Percentiles rank a stretch among this genome's conserved stretches.
Conservation (phyloP, 2,888 invertebrate genomes). For the Hypomecis atomaria region DNA sequence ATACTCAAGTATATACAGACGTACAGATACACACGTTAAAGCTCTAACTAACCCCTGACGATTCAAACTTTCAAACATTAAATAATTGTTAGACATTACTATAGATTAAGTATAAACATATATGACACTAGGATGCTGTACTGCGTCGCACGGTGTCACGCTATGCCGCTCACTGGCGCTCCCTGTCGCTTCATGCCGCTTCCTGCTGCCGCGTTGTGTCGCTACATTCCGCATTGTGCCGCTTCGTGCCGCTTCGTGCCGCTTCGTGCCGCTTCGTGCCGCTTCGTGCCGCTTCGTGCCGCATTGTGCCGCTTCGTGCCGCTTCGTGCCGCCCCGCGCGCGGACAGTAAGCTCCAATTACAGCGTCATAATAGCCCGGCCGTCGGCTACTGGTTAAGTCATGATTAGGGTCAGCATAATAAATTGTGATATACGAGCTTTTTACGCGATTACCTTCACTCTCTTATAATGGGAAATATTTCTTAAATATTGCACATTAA, state of each 20-base stretch:
- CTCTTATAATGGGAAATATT: background rate
- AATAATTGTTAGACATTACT: no score
- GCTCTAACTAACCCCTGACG: no score
- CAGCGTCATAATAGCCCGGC: slow-evolving; percentile 4
- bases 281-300: background rate
- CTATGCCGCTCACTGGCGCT: background rate
- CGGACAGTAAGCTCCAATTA: slow-evolving; percentile 18
- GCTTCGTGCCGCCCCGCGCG: background rate
- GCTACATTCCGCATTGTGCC: no score
- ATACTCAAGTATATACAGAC: no score
- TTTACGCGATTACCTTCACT: slow-evolving; percentile 7
- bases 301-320: background rate
- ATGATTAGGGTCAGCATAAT: slow-evolving; percentile 18
- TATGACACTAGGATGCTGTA: no score
- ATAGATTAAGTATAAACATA: no score
- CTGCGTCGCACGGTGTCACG: no score
- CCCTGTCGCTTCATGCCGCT: background rate
- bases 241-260: background rate
- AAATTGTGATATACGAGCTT: slow-evolving; percentile 19
- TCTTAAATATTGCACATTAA: slow-evolving; percentile 8
- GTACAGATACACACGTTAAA: no score
- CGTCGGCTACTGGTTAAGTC: background rate
- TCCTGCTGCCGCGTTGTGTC: background rate
- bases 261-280: background rate
- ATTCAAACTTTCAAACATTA: no score